Percentiles rank a stretch among this genome's conserved stretches.
These are phyloP conservation scores for Thomomys bottae DNA, from an alignment of 2,113 vertebrate species.

Conservation along the genomic window DNA sequence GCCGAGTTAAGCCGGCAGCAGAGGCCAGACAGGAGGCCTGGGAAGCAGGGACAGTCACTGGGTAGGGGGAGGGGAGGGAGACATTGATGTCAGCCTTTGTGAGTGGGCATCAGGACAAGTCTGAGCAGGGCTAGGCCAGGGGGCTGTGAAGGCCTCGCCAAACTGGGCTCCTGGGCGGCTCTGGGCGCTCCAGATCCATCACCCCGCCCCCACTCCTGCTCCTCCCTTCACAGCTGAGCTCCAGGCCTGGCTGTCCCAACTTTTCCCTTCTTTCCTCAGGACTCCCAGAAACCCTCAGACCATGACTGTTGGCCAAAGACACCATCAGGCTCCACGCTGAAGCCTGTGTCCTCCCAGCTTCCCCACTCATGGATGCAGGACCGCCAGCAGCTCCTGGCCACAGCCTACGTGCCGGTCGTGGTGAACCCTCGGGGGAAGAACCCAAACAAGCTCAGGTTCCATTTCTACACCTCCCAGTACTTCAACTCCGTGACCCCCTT, in stretches of 20 bases:
- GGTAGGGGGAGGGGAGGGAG: fast-evolving
- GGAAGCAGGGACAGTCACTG: no score
- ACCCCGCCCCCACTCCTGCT: not conserved
- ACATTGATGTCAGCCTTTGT: not conserved
- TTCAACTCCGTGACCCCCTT: conserved; percentile 84
- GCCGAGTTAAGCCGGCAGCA: not conserved
- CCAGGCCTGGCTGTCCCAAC: not conserved
- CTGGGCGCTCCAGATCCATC: not conserved
- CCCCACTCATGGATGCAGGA: conserved; percentile 10
- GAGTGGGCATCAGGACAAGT: not conserved
- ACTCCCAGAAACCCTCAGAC: not conserved
- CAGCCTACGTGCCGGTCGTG: not conserved
- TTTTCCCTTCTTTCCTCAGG: conserved; percentile 5
- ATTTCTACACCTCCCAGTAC: conserved; percentile 71
- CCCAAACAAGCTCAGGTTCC: conserved; percentile 44
- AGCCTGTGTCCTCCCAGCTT: fast-evolving
- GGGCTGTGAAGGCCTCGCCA: not conserved
- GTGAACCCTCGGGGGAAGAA: not conserved
- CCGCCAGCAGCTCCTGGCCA: conserved; percentile 31
- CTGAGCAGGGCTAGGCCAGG: not conserved
- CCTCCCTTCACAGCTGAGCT: no score
- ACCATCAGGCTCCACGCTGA: not conserved
- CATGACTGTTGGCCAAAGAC: not conserved
- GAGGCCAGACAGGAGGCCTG: not conserved
- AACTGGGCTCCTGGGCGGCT: not conserved